Evolutionary conservation across 2,113 vertebrate species (phyloP).

Genomic region (Psophia crepitans): DNA sequence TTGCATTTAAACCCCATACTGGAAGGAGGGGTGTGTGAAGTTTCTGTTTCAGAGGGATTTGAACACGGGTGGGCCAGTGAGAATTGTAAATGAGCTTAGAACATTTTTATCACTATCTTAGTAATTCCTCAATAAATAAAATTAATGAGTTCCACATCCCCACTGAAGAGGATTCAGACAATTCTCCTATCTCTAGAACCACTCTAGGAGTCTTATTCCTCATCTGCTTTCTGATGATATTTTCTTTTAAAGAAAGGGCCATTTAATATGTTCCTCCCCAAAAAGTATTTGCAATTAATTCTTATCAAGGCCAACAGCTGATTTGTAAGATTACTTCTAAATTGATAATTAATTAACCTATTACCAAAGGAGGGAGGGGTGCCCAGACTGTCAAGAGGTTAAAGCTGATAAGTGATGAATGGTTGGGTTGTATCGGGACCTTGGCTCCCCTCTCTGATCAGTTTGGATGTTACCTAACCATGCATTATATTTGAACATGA

Average conservation of each 20-base stretch:
- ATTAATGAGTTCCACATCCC: conserved; percentile 23
- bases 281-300: conserved; percentile 67
- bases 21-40: not conserved
- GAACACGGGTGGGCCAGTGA: not conserved
- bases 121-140: conserved; percentile 49
- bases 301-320: conserved; percentile 64
- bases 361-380: conserved; percentile 49
- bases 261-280: conserved; percentile 47
- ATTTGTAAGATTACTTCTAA: conserved; percentile 64
- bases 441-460: conserved; percentile 56
- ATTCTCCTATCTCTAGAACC: conserved; percentile 3
- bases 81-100: not conserved
- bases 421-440: conserved; percentile 18
- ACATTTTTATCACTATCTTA: not conserved
- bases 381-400: conserved; percentile 42
- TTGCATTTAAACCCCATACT: not conserved
- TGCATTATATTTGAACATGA: conserved; percentile 66
- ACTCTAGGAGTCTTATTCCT: not conserved
- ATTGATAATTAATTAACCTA: conserved; percentile 67
- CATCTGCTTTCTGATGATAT: conserved; percentile 32
- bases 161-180: not conserved
- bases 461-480: conserved; percentile 63
- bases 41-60: not conserved
- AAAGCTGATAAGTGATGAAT: conserved; percentile 52
- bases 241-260: conserved; percentile 53